Evolutionary conservation across 2,888 invertebrate species (phyloP).

Genomic region (Ischnura elegans): DNA sequence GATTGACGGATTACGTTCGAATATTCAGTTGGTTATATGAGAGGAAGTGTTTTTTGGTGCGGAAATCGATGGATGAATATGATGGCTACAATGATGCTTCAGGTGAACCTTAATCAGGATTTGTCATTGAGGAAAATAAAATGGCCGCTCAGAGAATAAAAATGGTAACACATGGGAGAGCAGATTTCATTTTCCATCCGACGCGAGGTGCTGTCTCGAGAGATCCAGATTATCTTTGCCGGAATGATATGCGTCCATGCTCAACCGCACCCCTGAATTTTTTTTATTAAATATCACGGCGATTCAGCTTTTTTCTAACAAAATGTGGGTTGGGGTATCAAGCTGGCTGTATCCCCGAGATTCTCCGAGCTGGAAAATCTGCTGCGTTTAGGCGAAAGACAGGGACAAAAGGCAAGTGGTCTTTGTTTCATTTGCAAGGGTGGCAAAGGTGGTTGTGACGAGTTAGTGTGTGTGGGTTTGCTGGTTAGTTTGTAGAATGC

Average conservation of each 20-base stretch:
- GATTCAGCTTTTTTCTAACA: background rate
- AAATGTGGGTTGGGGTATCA: background rate
- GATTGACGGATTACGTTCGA: slow-evolving; percentile 58
- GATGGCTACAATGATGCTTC: background rate
- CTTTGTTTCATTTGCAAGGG: slow-evolving; percentile 13
- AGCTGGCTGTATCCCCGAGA: slow-evolving; percentile 1
- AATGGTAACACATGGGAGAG: background rate
- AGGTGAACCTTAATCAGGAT: slow-evolving; percentile 18
- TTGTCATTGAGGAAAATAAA: background rate
- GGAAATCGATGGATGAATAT: slow-evolving; percentile 32
- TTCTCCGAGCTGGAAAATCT: background rate
- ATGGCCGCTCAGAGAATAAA: background rate
- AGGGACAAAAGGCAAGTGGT: slow-evolving; percentile 17
- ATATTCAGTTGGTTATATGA: slow-evolving; percentile 40
- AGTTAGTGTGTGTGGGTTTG: background rate
- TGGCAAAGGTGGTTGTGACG: background rate
- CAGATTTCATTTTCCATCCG: background rate
- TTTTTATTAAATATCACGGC: background rate
- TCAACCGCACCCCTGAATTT: background rate
- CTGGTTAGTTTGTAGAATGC: no score
- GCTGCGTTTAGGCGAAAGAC: slow-evolving; percentile 9
- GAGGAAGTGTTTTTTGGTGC: background rate
- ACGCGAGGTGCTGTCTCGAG: background rate
- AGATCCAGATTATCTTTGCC: background rate
- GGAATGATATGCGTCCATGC: background rate